These are phyloP conservation scores for Drosophila ambigua DNA, from an alignment of 1,140 invertebrate genomes.

Conservation along the genomic window DNA sequence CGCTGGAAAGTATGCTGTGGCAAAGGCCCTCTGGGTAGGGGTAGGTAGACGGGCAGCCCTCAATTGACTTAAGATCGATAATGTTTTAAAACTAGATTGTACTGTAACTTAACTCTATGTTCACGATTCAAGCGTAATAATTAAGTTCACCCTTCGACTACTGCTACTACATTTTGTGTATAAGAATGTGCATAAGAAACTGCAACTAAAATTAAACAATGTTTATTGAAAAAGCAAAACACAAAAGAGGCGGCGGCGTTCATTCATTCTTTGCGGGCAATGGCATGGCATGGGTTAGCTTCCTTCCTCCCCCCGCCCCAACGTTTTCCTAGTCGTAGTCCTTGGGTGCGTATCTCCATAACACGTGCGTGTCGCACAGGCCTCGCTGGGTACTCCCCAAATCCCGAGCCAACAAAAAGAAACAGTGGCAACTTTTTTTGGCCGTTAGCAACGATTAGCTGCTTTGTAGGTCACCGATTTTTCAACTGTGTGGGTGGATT, in stretches of 20 bases:
- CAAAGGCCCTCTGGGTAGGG: too few species aligned
- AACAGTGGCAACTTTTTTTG: slow-evolving; percentile 36
- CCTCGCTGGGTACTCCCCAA: slow-evolving; percentile 6
- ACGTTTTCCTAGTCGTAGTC: background rate
- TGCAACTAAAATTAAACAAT: slow-evolving; percentile 42
- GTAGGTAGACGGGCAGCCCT: too few species aligned
- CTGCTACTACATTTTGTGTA: slow-evolving; percentile 46
- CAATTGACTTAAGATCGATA: slow-evolving; percentile 27
- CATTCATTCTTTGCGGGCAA: too few species aligned
- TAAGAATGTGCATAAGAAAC: slow-evolving; percentile 78
- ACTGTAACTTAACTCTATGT: slow-evolving; percentile 51
- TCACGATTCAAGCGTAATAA: slow-evolving; percentile 39
- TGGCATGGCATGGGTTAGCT: too few species aligned
- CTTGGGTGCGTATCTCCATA: slow-evolving; percentile 22
- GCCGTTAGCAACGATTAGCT: slow-evolving; percentile 53
- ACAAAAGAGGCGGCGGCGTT: too few species aligned
- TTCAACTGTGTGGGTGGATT: slow-evolving; percentile 3
- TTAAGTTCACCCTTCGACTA: slow-evolving; percentile 43
- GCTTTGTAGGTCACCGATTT: slow-evolving; percentile 72
- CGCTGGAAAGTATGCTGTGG: slow-evolving; percentile 28
- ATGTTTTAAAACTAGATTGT: slow-evolving; percentile 35
- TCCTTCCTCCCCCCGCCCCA: too few species aligned
- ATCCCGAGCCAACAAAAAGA: background rate
- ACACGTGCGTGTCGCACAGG: slow-evolving; percentile 40
- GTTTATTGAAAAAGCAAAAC: slow-evolving; percentile 31